phyloP scores from a whole-genome alignment of 1,140 invertebrate genomes.

The Drusus annulatus region DNA sequence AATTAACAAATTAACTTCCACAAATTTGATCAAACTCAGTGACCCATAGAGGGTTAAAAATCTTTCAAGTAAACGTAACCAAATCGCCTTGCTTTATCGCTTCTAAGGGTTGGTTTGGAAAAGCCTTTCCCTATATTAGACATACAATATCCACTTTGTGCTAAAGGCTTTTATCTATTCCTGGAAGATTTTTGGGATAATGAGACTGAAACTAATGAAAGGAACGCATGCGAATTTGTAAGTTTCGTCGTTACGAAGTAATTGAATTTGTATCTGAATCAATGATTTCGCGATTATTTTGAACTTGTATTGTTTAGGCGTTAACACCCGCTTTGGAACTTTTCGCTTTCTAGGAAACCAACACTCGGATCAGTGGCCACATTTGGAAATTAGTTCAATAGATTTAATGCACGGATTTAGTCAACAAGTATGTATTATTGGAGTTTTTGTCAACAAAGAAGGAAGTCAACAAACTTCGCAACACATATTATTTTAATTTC shows the following conservation, averaged over 20 bases:
- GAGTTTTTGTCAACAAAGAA: too few species aligned
- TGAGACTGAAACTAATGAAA: slow-evolving; percentile 17
- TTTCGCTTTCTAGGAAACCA: neutral
- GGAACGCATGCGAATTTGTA: neutral
- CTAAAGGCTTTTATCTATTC: slow-evolving; percentile 14
- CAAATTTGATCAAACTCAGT: too few species aligned
- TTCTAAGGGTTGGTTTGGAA: neutral
- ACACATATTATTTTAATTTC: too few species aligned
- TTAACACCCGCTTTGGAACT: neutral
- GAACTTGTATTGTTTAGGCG: neutral
- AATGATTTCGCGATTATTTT: slow-evolving; percentile 1
- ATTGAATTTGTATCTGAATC: neutral
- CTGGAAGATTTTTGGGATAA: slow-evolving; percentile 26
- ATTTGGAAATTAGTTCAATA: too few species aligned
- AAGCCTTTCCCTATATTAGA: slow-evolving; percentile 18
- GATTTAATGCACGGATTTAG: too few species aligned
- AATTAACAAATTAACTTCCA: too few species aligned
- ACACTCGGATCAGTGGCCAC: too few species aligned
- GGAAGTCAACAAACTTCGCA: too few species aligned
- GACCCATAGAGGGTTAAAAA: neutral
- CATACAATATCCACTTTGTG: neutral
- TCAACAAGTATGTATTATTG: too few species aligned
- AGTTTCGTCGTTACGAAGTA: neutral
- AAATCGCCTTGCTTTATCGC: slow-evolving; percentile 20
- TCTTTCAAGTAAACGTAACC: slow-evolving; percentile 24